A percentile compares a stretch with the other conserved stretches of the same genome.
Evolutionary conservation across 1,140 invertebrate genomes (phyloP).

Genomic region (Mycetomoellerius zeteki): DNA sequence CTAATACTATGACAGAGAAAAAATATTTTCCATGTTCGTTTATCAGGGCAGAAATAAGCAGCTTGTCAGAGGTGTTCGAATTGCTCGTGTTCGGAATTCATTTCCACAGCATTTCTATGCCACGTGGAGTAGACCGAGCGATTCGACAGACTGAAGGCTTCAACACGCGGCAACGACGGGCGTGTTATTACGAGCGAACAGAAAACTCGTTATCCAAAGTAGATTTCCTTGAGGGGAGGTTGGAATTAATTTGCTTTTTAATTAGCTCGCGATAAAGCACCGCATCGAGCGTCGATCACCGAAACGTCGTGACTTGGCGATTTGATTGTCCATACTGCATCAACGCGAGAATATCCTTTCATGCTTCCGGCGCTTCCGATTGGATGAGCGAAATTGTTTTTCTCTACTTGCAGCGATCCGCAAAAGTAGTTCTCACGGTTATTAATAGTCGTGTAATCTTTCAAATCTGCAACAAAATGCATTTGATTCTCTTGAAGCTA

Average conservation of each 20-base stretch:
- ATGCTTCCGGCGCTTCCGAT: constrained; percentile 48
- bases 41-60: not conserved
- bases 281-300: constrained; percentile 46
- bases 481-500: not conserved
- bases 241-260: constrained; percentile 60
- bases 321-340: constrained; percentile 46
- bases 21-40: not conserved
- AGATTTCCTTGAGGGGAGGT: constrained; percentile 50
- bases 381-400: constrained; percentile 23
- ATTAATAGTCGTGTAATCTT: constrained; percentile 18
- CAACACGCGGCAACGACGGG: constrained; percentile 16
- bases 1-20: constrained; percentile 4
- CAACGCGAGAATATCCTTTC: constrained; percentile 29
- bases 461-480: not conserved
- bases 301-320: constrained; percentile 53
- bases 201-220: constrained; percentile 55
- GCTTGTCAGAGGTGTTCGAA: not conserved
- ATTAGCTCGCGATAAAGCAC: constrained; percentile 45
- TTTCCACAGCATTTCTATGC: constrained; percentile 39
- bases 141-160: constrained; percentile 39
- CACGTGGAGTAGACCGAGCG: constrained; percentile 6
- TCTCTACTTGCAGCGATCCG: not conserved
- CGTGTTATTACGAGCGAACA: constrained; percentile 51
- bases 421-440: constrained; percentile 15
- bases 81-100: constrained; percentile 20